Percentiles rank a stretch among this genome's conserved stretches.
Conservation (phyloP, 2,797 vertebrate species). For the Sebastolobus altivelis region DNA sequence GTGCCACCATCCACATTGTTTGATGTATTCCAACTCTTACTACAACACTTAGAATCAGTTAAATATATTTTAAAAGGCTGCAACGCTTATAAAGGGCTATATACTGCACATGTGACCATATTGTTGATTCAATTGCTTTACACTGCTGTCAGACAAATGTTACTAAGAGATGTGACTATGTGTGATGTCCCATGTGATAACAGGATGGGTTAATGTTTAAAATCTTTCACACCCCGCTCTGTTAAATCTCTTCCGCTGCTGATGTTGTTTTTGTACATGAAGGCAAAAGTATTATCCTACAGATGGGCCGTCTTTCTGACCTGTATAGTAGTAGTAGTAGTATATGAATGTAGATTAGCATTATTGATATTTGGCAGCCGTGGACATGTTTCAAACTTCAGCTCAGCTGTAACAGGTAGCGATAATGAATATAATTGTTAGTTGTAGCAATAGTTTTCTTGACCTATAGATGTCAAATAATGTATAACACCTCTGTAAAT, state of each 20-base stretch:
- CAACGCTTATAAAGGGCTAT: not conserved
- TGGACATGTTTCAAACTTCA: not conserved
- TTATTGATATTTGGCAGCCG: not conserved
- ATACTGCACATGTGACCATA: not conserved
- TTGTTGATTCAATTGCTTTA: not conserved
- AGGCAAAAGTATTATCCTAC: not conserved
- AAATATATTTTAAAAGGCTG: not conserved
- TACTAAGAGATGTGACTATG: not conserved
- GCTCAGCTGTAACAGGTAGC: not conserved
- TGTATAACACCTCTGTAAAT: too few relatives aligned
- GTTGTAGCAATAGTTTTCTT: not conserved
- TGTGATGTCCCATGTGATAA: not conserved
- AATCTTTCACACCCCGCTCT: not conserved
- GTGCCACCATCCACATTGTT: constrained; percentile 5
- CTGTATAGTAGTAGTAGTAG: not conserved
- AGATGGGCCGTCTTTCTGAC: not conserved
- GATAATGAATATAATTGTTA: not conserved
- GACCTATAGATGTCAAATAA: not conserved
- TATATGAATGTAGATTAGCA: not conserved
- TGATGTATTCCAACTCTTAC: constrained; percentile 9
- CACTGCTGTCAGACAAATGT: not conserved
- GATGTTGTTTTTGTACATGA: not conserved
- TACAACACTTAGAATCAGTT: not conserved
- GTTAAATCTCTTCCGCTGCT: not conserved
- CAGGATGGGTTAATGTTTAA: not conserved